Conservation (phyloP, 2,797 vertebrate species). For the Poecilia gillii region DNA sequence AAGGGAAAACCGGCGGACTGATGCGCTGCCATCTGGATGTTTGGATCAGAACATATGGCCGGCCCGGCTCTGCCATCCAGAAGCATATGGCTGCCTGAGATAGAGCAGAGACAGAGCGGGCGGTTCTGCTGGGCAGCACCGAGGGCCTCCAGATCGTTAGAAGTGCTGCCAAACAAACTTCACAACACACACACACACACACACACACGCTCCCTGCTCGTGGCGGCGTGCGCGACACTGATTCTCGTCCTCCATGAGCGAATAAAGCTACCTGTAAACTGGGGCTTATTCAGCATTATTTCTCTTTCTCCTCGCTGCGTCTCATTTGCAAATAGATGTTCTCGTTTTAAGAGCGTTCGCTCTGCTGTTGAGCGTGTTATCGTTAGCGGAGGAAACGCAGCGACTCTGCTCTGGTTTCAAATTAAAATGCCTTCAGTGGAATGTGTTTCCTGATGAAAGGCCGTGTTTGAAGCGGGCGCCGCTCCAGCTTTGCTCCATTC, state of each 20-base stretch:
- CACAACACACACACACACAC: slow-evolving; percentile 33
- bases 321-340: slow-evolving; percentile 60
- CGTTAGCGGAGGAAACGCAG: slow-evolving; percentile 1
- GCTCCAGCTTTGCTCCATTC: slow-evolving; percentile 30
- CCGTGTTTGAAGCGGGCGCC: slow-evolving; percentile 29
- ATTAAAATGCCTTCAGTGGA: slow-evolving; percentile 61
- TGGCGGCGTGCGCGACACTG: slow-evolving; percentile 6
- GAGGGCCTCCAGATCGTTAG: slow-evolving; percentile 66
- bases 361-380: slow-evolving; percentile 42
- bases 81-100: slow-evolving; percentile 77
- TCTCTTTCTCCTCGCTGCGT: slow-evolving; percentile 23
- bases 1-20: slow-evolving; percentile 53
- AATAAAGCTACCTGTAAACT: slow-evolving; percentile 30
- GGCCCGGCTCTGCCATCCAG: slow-evolving; percentile 31
- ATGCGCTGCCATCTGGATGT: slow-evolving; percentile 71
- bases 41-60: slow-evolving; percentile 67
- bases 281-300: slow-evolving; percentile 26
- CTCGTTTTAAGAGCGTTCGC: slow-evolving; percentile 10
- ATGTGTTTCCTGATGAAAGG: slow-evolving; percentile 45
- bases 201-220: slow-evolving; percentile 35
- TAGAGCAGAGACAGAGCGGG: slow-evolving; percentile 67
- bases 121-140: slow-evolving; percentile 61
- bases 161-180: slow-evolving; percentile 73
- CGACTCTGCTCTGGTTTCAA: slow-evolving; percentile 34
- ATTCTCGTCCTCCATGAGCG: slow-evolving; percentile 1